These are phyloP conservation scores for Hydrolagus colliei DNA, from an alignment of 2,797 vertebrate species.

Conservation along the genomic window DNA sequence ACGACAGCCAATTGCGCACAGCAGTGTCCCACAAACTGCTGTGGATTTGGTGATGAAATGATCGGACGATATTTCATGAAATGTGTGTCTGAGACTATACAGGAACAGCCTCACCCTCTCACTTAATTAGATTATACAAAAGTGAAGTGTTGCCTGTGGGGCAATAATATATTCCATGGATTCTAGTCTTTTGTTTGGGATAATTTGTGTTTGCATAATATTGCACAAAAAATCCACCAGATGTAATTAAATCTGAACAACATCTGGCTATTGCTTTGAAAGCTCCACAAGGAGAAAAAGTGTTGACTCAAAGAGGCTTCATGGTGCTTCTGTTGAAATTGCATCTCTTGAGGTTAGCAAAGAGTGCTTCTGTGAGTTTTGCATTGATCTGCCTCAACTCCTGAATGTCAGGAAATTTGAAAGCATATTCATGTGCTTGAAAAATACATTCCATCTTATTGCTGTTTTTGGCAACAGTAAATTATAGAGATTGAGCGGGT, in stretches of 20 bases:
- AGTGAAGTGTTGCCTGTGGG: too few relatives aligned
- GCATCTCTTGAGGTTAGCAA: neutral
- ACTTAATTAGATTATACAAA: too few relatives aligned
- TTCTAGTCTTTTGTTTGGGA: too few relatives aligned
- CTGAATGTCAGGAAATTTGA: neutral
- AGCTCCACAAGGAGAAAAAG: neutral
- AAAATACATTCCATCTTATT: neutral
- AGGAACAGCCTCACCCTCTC: too few relatives aligned
- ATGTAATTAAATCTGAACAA: neutral
- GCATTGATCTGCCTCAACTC: neutral
- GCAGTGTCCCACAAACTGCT: too few relatives aligned
- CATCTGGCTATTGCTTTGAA: neutral
- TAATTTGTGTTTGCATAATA: neutral
- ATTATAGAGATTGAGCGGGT: conserved; percentile 8
- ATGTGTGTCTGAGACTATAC: too few relatives aligned
- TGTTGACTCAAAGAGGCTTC: neutral
- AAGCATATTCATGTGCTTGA: conserved; percentile 7
- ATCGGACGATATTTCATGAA: too few relatives aligned
- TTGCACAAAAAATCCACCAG: neutral
- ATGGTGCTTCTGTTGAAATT: neutral
- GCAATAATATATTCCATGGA: too few relatives aligned
- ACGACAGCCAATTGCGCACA: too few relatives aligned
- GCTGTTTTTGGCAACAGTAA: neutral
- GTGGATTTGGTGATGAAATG: too few relatives aligned
- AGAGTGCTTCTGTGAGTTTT: neutral